Base-by-base conservation (phyloP, 1,140 invertebrate genomes). In the Vollenhovia emeryi region DNA sequence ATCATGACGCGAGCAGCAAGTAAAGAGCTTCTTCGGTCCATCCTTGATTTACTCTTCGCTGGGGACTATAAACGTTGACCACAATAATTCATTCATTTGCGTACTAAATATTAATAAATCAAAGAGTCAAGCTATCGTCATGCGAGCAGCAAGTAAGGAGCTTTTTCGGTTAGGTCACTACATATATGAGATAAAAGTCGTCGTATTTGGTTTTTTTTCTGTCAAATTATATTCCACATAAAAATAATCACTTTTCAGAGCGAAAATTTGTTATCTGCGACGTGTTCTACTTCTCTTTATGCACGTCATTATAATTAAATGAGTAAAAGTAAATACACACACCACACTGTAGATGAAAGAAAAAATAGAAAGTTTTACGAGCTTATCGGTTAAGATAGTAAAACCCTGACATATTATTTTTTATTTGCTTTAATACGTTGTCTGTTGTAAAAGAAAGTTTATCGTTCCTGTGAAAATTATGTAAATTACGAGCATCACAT, bases 71-170 rank as follows among this genome's bases (percentile, higher is more conserved):
- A 75, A 75, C 24, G 55, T 76, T 18, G 11, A 76, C 24, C 6
- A 40, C 18, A 18, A 76, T 76, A 76, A 76, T 62, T 76, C 36
- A 76, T 43, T 24, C 18, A 1, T 24, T 62, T 24, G 24, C 48
- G 50, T 73, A 73, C 73, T 40, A 21, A 75, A 62, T 36, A n/a
- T 76, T 76, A 76, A 76, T 76, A 76, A 76, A 76, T 45, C 55
- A 18, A 62, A 15, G 15, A 75, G 55, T 3, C 30, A 8, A 76
- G 13, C 30, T 18, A 62, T 24, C n/a, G 21, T 5, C 11, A 33
- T 18, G 8, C 33, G 52, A 60, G 18, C 21, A 21, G 24, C 21
- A 75, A 59, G 9, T 76, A 40, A 76, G 62, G 55, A 45, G 36
- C 55, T 43, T 62, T 74, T 74, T 57, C 36, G 36, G 11, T 21